Conservation (phyloP, 2,888 invertebrate species). For the Acleris holmiana region DNA sequence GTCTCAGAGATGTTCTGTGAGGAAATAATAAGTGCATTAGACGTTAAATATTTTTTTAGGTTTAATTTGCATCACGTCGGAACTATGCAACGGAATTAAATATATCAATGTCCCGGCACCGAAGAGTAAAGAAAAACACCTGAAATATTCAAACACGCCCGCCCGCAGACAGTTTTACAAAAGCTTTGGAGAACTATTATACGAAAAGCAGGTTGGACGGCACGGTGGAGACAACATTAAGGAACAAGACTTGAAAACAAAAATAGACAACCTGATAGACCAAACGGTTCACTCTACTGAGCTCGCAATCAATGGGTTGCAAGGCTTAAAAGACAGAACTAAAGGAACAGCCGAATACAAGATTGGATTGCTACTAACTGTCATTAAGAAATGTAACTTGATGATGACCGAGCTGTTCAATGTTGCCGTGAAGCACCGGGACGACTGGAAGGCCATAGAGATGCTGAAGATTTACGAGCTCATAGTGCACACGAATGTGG, state of each 20-base stretch:
- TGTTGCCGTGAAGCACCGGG: constrained; percentile 67
- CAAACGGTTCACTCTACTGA: constrained; percentile 66
- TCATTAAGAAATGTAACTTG: constrained; percentile 68
- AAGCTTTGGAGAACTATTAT: constrained; percentile 6
- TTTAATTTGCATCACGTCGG: constrained; percentile 3
- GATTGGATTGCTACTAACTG: constrained; percentile 66
- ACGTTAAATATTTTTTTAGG: constrained; percentile 3
- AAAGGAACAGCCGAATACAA: constrained; percentile 56
- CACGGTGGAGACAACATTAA: constrained; percentile 41
- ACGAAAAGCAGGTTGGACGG: neutral
- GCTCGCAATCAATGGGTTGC: constrained; percentile 53
- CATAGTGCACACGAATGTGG: constrained; percentile 72
- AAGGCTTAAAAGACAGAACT: constrained; percentile 51
- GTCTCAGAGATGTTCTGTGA: too few relatives aligned
- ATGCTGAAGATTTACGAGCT: constrained; percentile 72
- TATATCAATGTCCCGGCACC: constrained; percentile 14
- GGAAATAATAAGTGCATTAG: too few relatives aligned
- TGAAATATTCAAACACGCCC: neutral
- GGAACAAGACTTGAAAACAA: constrained; percentile 63
- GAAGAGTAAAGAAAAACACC: neutral
- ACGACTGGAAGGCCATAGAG: constrained; percentile 70
- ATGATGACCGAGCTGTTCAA: constrained; percentile 70
- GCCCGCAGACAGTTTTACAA: constrained; percentile 4
- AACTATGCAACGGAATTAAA: constrained; percentile 18
- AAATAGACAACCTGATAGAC: constrained; percentile 62